Evolutionary conservation across 1,140 invertebrate species (phyloP), one percentile per base, ranked within the genome.

Genomic region (Bursaphelenchus mucronatus): DNA sequence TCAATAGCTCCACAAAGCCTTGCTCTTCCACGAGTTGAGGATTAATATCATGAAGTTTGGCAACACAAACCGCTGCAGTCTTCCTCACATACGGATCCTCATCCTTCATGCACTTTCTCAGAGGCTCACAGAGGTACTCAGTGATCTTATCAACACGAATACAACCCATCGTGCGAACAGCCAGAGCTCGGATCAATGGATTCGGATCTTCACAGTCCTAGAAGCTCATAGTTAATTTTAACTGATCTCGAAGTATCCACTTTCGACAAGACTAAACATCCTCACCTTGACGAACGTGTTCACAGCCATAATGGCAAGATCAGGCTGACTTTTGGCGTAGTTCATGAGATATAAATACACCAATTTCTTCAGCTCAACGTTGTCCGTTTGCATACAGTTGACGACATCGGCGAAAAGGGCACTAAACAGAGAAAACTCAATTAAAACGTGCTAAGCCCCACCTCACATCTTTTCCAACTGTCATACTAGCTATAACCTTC

Each of bases 371-470:
- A 99, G 83, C 83, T 99, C 96, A 81, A 99, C 85, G 84, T 99
- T 99, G 82, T 99, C 96, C 8, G 96, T 99, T 84, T 99, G 96
- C 94, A 99, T 99, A 82, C 96, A 99, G 82, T 99, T 99, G 30
- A 99, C 92, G 40, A 99, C 96, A 84, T 99, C 95, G 8, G 96
- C 94, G 82, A 99, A 98, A 1, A 99, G 84, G 9, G 94, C 92
- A 80, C 86, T 86, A 71, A 59, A 82, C 67, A 17, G 44, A 55
- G 41, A 44, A n/a, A 59, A 40, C 58, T 54, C 11, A 11, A 11
- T 30, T n/a, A 21, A 21, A 13, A 21, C 17, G 39, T 3, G 1
- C 40, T 11, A 54, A 1, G 11, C 51, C 53, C 67, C 64, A 86
- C 86, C 85, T 87, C 71, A 87, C 86, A 82, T 87, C 86, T 80